Evolutionary conservation across 2,888 invertebrate genomes (phyloP).

Genomic region (Troilus luridus): DNA sequence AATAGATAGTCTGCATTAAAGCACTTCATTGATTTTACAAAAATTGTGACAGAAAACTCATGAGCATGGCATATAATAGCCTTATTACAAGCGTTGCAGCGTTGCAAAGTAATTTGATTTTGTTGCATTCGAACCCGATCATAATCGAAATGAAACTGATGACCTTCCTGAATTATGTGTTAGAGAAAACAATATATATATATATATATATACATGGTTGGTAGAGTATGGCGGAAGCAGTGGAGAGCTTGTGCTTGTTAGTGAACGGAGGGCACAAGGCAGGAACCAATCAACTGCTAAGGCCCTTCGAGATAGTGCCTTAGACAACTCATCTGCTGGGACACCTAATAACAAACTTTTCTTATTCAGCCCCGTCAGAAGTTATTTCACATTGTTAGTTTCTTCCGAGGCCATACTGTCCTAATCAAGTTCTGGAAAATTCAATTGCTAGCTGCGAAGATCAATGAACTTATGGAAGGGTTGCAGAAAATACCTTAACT

Average conservation of each 20-base stretch:
- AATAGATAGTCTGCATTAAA: no score
- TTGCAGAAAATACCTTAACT: not conserved
- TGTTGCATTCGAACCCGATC: no score
- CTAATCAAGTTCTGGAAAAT: not conserved
- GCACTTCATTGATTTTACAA: no score
- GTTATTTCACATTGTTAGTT: not conserved
- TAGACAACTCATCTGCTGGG: conserved; percentile 8
- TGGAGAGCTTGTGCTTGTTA: not conserved
- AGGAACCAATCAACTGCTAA: not conserved
- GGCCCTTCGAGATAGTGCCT: not conserved
- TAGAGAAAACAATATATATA: not conserved
- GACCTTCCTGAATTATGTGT: no score
- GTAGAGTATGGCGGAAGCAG: not conserved
- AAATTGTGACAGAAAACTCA: no score
- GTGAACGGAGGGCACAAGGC: not conserved
- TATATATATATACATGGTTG: not conserved
- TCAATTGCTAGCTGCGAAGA: not conserved
- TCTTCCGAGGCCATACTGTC: not conserved
- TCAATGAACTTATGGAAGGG: not conserved
- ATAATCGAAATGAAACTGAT: no score
- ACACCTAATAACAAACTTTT: conserved; percentile 29
- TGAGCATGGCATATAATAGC: no score
- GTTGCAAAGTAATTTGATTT: no score
- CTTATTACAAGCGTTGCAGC: no score
- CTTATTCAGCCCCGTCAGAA: not conserved